Evolutionary conservation across 1,140 invertebrate species (phyloP), one percentile per base, ranked within the genome.

Genomic region (Saccostrea echinata): DNA sequence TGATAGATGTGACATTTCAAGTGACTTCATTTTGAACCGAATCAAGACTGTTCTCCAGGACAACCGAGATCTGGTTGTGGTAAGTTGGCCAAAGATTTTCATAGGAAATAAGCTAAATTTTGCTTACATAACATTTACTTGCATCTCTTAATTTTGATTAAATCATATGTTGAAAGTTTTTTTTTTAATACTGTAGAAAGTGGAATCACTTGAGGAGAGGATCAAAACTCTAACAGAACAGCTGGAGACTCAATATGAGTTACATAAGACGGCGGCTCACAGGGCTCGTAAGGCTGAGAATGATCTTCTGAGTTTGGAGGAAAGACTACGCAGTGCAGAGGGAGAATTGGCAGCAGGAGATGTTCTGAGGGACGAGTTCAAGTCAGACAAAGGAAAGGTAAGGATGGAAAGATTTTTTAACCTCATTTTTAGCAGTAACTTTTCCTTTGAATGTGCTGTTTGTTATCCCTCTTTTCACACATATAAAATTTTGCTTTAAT

Each of bases 361-460:
- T 86, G 93, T 94, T 2, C 88, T 95, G 21, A 90, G 94, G 57
- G 94, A 95, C 81, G 93, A 93, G 21, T 92, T 95, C 81, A 93
- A 92, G 84, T 86, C 89, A 57, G 94, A 95, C 88, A 94, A 94
- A 89, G 94, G 94, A 86, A 92, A 92, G 89, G 94, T 95, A 90
- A 86, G 80, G 33, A 24, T 27, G 18, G 81, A 68, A 43, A 8
- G 51, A n/a, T 68, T 24, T 76, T 33, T 18, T 24, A 30, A 4
- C 35, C 27, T 43, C 35, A 13, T 80, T 80, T 43, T 33, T n/a
- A 33, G 27, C 35, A 80, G 6, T 43, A 43, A 43, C 1, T 43
- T 43, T 43, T 2, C 43, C 43, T 0, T 43, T 43, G 43, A 43
- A 0, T 6, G 9, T 9, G 9, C 6, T 43, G 43, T 0, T 43